phyloP scores from a whole-genome alignment of 2,888 invertebrate genomes.

The Petrolisthes manimaculis region DNA sequence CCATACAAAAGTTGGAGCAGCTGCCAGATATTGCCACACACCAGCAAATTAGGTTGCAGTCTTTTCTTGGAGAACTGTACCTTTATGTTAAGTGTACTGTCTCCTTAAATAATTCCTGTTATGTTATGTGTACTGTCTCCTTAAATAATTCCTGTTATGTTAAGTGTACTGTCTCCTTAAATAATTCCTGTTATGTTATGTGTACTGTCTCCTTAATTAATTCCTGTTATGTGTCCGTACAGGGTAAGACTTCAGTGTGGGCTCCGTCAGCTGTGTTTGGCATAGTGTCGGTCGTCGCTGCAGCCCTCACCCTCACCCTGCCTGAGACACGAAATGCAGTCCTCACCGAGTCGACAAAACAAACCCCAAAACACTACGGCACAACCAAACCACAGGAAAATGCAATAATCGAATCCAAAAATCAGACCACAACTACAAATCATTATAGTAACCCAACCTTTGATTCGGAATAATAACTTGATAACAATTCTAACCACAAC shows the following conservation, averaged over 20 bases:
- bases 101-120: no score
- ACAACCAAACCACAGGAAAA: no score
- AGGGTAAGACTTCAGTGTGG: conserved; percentile 46
- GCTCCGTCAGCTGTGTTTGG: conserved; percentile 61
- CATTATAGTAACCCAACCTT: no score
- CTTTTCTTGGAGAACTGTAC: no score
- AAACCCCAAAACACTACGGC: no score
- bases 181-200: not conserved
- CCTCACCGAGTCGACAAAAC: conserved; percentile 36
- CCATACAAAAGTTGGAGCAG: no score
- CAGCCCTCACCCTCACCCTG: conserved; percentile 32
- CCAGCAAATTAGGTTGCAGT: no score
- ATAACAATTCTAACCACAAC: no score
- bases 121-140: not conserved
- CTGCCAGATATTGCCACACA: no score
- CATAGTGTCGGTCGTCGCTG: conserved; percentile 44
- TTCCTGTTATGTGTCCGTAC: not conserved
- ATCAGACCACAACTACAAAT: no score
- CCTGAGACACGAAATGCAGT: conserved; percentile 48
- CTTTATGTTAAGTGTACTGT: not conserved
- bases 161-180: not conserved
- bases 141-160: not conserved
- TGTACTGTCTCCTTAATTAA: not conserved
- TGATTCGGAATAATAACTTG: no score
- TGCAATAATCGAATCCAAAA: no score